These are phyloP conservation scores for Zeuzera pyrina DNA, from an alignment of 2,888 invertebrate genomes.

Conservation along the genomic window DNA sequence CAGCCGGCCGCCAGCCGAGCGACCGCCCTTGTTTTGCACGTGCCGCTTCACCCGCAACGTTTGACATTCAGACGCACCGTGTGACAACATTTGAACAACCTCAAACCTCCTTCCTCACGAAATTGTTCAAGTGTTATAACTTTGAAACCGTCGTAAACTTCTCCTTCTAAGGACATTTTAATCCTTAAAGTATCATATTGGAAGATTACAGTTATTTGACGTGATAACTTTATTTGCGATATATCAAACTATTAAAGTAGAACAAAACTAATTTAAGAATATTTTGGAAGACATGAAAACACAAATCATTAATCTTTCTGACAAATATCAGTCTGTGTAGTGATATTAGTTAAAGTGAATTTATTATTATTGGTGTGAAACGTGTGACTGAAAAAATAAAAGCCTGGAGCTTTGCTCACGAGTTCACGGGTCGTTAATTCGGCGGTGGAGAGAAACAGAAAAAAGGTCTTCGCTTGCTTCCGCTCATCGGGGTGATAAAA, in stretches of 20 bases:
- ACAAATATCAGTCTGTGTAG: neutral
- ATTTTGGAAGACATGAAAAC: too few relatives aligned
- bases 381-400: conserved; percentile 57
- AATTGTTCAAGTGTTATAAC: conserved; percentile 50
- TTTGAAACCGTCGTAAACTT: conserved; percentile 32
- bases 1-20: conserved; percentile 60
- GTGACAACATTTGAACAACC: conserved; percentile 56
- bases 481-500: conserved; percentile 65
- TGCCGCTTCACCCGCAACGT: conserved; percentile 32
- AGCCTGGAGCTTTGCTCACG: conserved; percentile 44
- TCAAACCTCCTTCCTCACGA: conserved; percentile 49
- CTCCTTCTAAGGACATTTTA: neutral
- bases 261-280: too few relatives aligned
- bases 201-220: conserved; percentile 23
- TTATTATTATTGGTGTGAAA: neutral
- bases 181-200: too few relatives aligned
- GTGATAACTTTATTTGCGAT: conserved; percentile 34
- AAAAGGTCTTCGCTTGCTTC: conserved; percentile 48
- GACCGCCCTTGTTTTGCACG: conserved; percentile 32
- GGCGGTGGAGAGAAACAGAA: conserved; percentile 45
- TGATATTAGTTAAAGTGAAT: neutral
- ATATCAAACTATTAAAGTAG: neutral
- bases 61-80: conserved; percentile 47
- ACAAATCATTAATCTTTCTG: neutral
- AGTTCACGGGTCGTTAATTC: conserved; percentile 66